Conservation (phyloP, 2,888 invertebrate species). For the Pyrocoelia pectoralis region DNA sequence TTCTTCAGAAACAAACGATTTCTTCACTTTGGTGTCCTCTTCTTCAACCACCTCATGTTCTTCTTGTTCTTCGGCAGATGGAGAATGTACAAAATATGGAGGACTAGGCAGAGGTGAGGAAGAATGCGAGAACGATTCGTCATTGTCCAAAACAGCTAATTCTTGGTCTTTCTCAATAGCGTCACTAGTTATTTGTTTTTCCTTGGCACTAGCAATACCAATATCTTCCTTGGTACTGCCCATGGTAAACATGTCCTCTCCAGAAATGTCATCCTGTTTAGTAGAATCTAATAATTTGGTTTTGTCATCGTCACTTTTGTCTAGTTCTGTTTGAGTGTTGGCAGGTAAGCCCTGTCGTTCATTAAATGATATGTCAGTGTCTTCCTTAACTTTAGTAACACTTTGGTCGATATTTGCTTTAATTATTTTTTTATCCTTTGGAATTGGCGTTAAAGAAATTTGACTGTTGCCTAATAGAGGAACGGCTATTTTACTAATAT, state of each 20-base stretch:
- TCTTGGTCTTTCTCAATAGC: neutral
- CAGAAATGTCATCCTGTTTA: no score
- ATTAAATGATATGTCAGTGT: no score
- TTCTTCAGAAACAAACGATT: neutral
- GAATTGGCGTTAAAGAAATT: slow-evolving; percentile 4
- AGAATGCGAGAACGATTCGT: no score
- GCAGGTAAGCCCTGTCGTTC: no score
- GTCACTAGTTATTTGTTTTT: neutral
- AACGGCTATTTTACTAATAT: neutral
- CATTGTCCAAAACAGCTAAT: no score
- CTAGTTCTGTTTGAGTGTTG: no score
- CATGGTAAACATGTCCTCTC: no score
- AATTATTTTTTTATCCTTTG: neutral
- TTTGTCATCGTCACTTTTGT: no score
- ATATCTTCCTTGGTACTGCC: no score
- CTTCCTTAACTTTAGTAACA: neutral
- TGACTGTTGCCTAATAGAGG: neutral
- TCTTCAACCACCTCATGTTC: neutral
- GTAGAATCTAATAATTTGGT: no score
- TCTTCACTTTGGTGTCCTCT: neutral
- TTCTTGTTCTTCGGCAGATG: neutral
- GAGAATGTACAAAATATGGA: no score
- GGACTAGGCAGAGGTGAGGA: neutral
- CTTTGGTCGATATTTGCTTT: neutral
- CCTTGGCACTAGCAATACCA: no score